A percentile compares a stretch with the other conserved stretches of the same genome.
These are phyloP conservation scores for Odobenus rosmarus DNA, from an alignment of 2,113 vertebrate genomes.

Conservation along the genomic window DNA sequence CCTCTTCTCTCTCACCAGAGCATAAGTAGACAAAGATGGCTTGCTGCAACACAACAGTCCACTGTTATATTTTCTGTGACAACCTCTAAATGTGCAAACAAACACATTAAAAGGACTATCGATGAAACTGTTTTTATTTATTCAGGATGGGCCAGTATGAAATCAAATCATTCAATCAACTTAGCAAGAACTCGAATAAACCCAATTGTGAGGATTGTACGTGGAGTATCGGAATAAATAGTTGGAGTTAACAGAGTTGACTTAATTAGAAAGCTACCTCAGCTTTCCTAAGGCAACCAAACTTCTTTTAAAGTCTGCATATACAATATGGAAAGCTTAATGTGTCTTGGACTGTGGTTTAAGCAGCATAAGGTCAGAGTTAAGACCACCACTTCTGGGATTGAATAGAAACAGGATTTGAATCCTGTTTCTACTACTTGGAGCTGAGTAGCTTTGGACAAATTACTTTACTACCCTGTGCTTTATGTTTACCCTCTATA, in stretches of 20 bases:
- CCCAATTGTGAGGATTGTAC: neutral
- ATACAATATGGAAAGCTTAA: neutral
- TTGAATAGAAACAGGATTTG: neutral
- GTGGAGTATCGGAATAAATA: neutral
- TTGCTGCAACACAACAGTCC: neutral
- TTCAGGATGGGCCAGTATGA: neutral
- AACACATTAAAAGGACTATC: neutral
- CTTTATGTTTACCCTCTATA: slow-evolving; percentile 1
- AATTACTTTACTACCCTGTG: neutral
- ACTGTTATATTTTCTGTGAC: neutral
- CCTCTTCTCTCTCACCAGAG: neutral
- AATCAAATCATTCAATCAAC: neutral
- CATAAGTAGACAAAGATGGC: neutral
- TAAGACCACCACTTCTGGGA: neutral
- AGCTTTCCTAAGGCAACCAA: neutral
- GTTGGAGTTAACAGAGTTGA: neutral
- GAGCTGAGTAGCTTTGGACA: neutral
- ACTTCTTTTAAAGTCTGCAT: neutral
- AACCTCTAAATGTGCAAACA: neutral
- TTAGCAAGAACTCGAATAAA: slow-evolving; percentile 1
- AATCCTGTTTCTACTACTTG: neutral
- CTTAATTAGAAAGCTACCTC: neutral
- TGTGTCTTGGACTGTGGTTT: neutral
- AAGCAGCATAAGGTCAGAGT: neutral
- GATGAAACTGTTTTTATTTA: neutral